Base-by-base conservation (phyloP, 2,888 invertebrate genomes). In the Arenicola marina region DNA sequence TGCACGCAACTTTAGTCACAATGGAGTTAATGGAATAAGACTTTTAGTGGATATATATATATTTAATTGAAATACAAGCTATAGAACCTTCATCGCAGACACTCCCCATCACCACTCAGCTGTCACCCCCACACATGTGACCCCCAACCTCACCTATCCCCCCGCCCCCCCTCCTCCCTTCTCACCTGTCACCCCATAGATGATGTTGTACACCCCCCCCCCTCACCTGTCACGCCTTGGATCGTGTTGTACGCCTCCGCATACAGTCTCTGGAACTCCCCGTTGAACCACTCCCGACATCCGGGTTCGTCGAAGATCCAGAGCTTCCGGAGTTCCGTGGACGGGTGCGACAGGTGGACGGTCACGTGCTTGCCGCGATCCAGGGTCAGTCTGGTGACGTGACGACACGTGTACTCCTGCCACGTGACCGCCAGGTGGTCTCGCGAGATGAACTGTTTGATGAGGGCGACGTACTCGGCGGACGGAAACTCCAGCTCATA, bases 281-380 rank as follows among this genome's bases (percentile, higher is more conserved):
- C 32, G 45, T 62, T 62, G 44, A 62, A 58, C 62, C 62, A 62
- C 11, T 58, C 51, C 34, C 33, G 57, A 28, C 57, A 58, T 29
- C 55, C 62, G 31, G 62, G 62, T 11, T 62, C 62, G 34, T 58
- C 58, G 21, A 53, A 62, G 3, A 62, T n/a, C 62, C 62, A 62
- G 21, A 62, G 38, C 28, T 62, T 62, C 15, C 53, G 29, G n/a
- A 44, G 24, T 21, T 45, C n/a, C 21, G 60, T 44, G 15, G n/a
- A 31, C 21, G 44, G 44, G 46, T 26, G 54, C 21, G 55, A 26
- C 18, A 60, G 11, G 34, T 60, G 60, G 2, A 60, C 48, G 4
- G 56, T 56, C 56, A 33, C 34, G 38, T 18, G 21, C 32, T 24
- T 32, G 28, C 29, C 33, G n/a, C 24, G 31, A 18, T 48, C 11